A percentile compares a stretch with the other conserved stretches of the same genome.
Conservation (phyloP, 2,113 vertebrate species). For the Salminus brasiliensis region DNA sequence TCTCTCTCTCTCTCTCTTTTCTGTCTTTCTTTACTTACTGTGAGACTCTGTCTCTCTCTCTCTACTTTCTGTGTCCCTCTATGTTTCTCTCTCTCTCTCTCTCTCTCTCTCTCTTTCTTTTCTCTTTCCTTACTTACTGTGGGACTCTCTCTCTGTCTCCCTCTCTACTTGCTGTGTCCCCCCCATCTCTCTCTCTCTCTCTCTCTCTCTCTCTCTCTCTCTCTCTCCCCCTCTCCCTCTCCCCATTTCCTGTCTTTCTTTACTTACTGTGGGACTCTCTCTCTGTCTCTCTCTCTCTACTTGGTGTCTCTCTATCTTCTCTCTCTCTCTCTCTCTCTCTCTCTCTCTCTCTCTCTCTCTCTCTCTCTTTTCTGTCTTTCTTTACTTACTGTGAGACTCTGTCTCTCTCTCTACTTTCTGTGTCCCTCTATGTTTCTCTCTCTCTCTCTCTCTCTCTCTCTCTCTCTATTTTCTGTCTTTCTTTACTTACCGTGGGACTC, state of each 20-base stretch:
- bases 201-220: no score
- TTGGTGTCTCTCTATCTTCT: neutral
- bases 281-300: no score
- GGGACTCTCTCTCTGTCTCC: neutral
- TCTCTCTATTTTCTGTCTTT: no score
- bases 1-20: neutral
- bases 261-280: no score
- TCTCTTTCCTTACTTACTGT: no score
- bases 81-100: neutral
- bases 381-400: no score
- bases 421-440: neutral
- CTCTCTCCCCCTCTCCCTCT: no score
- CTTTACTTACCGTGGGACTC: no score
- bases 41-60: no score
- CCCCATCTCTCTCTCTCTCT: neutral
- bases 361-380: slow-evolving; percentile 30
- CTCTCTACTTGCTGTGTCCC: neutral
- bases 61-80: neutral
- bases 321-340: neutral
- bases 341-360: neutral
- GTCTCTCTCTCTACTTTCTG: no score
- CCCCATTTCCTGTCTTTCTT: no score
- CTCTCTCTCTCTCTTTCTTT: neutral
- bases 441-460: neutral
- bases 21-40: no score